These are phyloP conservation scores for Austrolebias charrua DNA, from an alignment of 2,797 vertebrate species.

Conservation along the genomic window DNA sequence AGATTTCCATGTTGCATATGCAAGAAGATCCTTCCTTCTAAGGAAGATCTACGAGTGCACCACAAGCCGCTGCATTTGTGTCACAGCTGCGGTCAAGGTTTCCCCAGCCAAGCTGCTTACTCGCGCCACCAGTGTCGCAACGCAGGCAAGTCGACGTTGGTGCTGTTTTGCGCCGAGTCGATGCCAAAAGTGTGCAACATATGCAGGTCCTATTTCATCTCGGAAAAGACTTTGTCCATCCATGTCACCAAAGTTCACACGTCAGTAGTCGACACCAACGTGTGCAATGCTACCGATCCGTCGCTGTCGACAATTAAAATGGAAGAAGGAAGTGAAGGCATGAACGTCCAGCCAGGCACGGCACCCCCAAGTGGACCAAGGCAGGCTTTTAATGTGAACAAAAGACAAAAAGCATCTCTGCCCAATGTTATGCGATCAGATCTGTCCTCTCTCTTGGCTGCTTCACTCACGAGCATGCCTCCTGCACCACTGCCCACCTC, in stretches of 20 bases:
- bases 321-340: not conserved
- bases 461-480: no score
- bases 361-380: not conserved
- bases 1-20: constrained; percentile 61
- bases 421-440: not conserved
- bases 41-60: constrained; percentile 53
- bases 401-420: constrained; percentile 4
- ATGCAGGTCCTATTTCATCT: constrained; percentile 67
- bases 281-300: constrained; percentile 44
- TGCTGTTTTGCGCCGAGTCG: constrained; percentile 52
- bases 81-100: constrained; percentile 59
- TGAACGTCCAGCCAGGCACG: not conserved
- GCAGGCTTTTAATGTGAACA: constrained; percentile 15
- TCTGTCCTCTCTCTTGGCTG: not conserved
- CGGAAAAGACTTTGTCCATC: constrained; percentile 44
- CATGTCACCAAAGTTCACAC: constrained; percentile 63
- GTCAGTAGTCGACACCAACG: constrained; percentile 61
- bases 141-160: constrained; percentile 22
- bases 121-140: constrained; percentile 56
- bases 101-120: constrained; percentile 33
- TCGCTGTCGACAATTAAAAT: constrained; percentile 12
- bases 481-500: not conserved
- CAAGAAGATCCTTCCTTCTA: constrained; percentile 42
- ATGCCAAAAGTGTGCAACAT: constrained; percentile 62
- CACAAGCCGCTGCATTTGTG: constrained; percentile 59